phyloP scores from a whole-genome alignment of 2,797 vertebrate species.

The Scarus forsteni region DNA sequence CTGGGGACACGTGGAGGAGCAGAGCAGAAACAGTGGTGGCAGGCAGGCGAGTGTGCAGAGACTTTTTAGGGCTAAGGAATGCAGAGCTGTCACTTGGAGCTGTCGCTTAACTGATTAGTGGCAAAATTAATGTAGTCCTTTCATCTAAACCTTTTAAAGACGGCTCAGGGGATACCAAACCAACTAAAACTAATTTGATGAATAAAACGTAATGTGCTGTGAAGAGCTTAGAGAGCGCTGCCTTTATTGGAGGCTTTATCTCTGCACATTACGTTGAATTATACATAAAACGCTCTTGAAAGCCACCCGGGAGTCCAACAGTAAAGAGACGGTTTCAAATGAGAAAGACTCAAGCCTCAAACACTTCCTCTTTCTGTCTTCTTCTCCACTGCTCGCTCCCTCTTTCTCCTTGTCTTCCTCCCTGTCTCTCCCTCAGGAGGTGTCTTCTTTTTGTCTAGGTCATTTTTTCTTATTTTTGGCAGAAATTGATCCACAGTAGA shows the following conservation, averaged over 20 bases:
- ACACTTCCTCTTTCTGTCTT: constrained; percentile 56
- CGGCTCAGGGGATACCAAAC: constrained; percentile 80
- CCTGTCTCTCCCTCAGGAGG: constrained; percentile 58
- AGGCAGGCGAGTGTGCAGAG: constrained; percentile 31
- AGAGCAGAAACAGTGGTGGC: constrained; percentile 19
- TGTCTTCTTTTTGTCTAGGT: constrained; percentile 60
- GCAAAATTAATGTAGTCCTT: constrained; percentile 83
- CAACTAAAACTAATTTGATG: constrained; percentile 85
- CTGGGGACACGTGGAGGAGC: constrained; percentile 31
- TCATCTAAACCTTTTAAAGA: constrained; percentile 85
- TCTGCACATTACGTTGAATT: constrained; percentile 83
- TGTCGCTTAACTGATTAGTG: constrained; percentile 84
- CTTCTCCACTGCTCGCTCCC: constrained; percentile 35
- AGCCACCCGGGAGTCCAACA: constrained; percentile 75
- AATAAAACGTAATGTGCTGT: constrained; percentile 83
- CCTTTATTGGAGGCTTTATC: constrained; percentile 81
- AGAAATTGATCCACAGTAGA: constrained; percentile 39
- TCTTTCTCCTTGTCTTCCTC: constrained; percentile 30
- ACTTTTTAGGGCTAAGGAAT: constrained; percentile 60
- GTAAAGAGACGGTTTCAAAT: constrained; percentile 69
- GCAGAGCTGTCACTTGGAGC: constrained; percentile 74
- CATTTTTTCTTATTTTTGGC: constrained; percentile 53
- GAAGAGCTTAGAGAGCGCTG: constrained; percentile 79
- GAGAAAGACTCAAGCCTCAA: constrained; percentile 61
- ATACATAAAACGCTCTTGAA: constrained; percentile 81